Percentiles rank a stretch among this genome's conserved stretches.
These are phyloP conservation scores for Caenorhabditis sp. DNA, from an alignment of 2,888 invertebrate species.

Conservation along the genomic window DNA sequence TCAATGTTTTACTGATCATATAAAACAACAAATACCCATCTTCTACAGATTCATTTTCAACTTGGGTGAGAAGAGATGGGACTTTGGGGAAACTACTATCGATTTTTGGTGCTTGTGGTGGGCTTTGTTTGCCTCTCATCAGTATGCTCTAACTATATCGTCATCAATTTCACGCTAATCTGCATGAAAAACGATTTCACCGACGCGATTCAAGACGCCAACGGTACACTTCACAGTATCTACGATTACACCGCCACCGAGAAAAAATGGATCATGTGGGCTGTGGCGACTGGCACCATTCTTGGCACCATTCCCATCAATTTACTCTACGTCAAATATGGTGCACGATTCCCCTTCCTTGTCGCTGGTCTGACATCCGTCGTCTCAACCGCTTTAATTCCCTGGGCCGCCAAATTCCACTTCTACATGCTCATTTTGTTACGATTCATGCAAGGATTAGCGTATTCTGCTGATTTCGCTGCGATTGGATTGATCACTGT, in stretches of 20 bases:
- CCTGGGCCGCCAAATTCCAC: conserved; percentile 38
- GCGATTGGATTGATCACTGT: conserved; percentile 49
- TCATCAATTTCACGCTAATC: conserved; percentile 61
- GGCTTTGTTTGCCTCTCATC: conserved; percentile 52
- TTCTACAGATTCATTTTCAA: background rate
- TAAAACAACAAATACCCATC: no score
- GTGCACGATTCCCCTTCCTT: conserved; percentile 61
- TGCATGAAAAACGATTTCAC: conserved; percentile 54
- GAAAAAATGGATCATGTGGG: conserved; percentile 58
- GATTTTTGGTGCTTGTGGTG: conserved; percentile 1
- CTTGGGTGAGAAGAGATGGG: background rate
- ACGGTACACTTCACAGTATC: conserved; percentile 32
- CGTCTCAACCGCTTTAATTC: conserved; percentile 42
- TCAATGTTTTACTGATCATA: no score
- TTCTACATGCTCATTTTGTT: conserved; percentile 37
- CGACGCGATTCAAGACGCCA: conserved; percentile 7
- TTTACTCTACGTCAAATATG: conserved; percentile 54
- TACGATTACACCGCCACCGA: conserved; percentile 52
- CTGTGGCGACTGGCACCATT: conserved; percentile 59
- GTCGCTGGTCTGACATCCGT: conserved; percentile 48
- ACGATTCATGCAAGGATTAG: conserved; percentile 52
- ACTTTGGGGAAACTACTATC: background rate
- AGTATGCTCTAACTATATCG: conserved; percentile 56
- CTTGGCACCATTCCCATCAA: conserved; percentile 62
- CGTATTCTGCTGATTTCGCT: conserved; percentile 52